Evolutionary conservation across 2,888 invertebrate genomes (phyloP), one percentile per base, ranked within the genome.

Genomic region (Nezara viridula): DNA sequence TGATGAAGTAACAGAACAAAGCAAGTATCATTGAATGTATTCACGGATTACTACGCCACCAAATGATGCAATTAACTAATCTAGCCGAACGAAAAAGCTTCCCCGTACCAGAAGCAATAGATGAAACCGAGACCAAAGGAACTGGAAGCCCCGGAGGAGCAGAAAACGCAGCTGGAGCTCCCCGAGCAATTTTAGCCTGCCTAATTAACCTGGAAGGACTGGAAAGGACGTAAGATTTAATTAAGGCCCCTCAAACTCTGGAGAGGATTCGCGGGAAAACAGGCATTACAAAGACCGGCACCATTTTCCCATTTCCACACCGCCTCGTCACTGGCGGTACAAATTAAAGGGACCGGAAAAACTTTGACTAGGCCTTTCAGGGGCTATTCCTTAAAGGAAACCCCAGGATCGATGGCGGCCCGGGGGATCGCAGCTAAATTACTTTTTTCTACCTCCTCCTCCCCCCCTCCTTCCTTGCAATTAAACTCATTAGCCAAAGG

Each of bases 171-270:
- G 32, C 5, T 9, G 66, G 37, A 73, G 66, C 66, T 47, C 24
- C 44, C 81, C 14, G 44, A 81, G 81, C 81, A 81, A 81, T 81
- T 81, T 47, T 47, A 81, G 81, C 81, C 44, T 81, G 81, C n/a
- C 81, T 81, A 81, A 81, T 81, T 81, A 81, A 81, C 81, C 81
- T 81, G 81, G 81, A 81, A 47, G 81, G 81, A 81, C 81, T 81
- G 81, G 81, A 81, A 47, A 81, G 81, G 81, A 81, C 81, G 81
- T 81, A 81, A 81, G 81, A 81, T 81, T 81, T 81, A 81, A 81
- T 81, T 81, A 81, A 81, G 81, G 44, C 6, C 44, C 44, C 81
- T 81, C 81, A 81, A 81, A 81, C 81, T 81, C 44, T 44, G 81
- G 44, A 81, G 81, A 44, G 44, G 81, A 44, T n/a, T n/a, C 81